phyloP scores from a whole-genome alignment of 1,140 invertebrate genomes.

The Dreissena rostriformis region DNA sequence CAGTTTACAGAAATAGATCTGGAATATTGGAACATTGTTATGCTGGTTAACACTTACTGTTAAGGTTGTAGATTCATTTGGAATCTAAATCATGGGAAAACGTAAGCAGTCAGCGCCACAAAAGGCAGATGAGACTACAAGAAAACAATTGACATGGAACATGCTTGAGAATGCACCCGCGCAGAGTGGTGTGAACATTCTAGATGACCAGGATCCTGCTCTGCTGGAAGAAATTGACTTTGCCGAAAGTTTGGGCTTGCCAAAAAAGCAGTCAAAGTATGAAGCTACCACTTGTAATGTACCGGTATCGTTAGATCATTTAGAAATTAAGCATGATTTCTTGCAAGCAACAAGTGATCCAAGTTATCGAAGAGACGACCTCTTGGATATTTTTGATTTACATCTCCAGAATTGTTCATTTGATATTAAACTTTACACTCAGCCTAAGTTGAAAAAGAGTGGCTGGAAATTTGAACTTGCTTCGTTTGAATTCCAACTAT shows the following conservation, averaged over 20 bases:
- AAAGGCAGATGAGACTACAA: constrained; percentile 66
- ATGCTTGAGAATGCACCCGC: constrained; percentile 63
- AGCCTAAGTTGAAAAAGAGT: constrained; percentile 18
- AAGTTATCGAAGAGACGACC: constrained; percentile 16
- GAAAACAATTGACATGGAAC: constrained; percentile 73
- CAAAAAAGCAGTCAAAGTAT: neutral
- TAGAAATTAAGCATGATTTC: neutral
- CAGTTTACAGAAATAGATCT: too few species aligned
- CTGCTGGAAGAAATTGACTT: constrained; percentile 44
- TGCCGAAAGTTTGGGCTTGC: constrained; percentile 2
- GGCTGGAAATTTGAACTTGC: constrained; percentile 66
- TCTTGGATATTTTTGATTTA: constrained; percentile 53
- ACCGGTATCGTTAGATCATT: neutral
- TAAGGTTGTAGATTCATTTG: too few species aligned
- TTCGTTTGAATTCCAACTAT: constrained; percentile 61
- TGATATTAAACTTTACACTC: constrained; percentile 54
- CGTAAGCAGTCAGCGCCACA: constrained; percentile 71
- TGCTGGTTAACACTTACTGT: too few species aligned
- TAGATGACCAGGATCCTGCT: constrained; percentile 62
- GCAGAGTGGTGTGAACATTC: constrained; percentile 49
- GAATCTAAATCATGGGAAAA: constrained; percentile 68
- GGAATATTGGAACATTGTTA: too few species aligned
- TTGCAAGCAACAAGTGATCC: too few species aligned
- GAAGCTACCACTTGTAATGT: neutral
- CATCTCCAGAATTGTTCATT: constrained; percentile 57